Conservation (phyloP, 2,797 vertebrate species). For the Chelon auratus region DNA sequence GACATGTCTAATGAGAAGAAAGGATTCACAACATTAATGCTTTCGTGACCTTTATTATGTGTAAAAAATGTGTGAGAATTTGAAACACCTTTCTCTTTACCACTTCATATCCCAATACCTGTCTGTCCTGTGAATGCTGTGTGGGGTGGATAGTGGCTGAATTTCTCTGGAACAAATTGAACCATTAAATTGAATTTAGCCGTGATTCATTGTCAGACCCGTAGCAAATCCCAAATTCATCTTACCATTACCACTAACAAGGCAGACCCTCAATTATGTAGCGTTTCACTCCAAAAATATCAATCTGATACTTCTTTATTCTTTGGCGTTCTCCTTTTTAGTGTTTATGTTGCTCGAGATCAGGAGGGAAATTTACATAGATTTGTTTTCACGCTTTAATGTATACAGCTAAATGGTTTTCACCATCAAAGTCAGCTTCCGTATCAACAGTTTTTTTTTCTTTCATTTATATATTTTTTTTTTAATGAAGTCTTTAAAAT, state of each 20-base stretch:
- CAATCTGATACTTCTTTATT: not conserved
- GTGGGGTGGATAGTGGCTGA: constrained; percentile 50
- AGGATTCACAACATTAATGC: constrained; percentile 25
- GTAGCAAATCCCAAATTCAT: constrained; percentile 27
- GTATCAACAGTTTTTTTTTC: constrained; percentile 28
- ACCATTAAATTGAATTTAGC: constrained; percentile 62
- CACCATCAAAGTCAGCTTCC: constrained; percentile 30
- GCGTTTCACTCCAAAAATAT: constrained; percentile 15
- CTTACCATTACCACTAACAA: constrained; percentile 19
- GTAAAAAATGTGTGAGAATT: constrained; percentile 13
- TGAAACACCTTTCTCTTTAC: constrained; percentile 33
- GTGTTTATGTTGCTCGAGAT: not conserved
- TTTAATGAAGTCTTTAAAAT: constrained; percentile 66
- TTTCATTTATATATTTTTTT: constrained; percentile 1
- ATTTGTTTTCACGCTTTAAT: constrained; percentile 21
- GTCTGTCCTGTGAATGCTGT: constrained; percentile 43
- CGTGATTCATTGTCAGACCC: constrained; percentile 31
- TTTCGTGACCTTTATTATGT: constrained; percentile 25
- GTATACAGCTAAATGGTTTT: constrained; percentile 23
- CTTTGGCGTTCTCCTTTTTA: constrained; percentile 1
- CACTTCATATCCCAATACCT: constrained; percentile 21
- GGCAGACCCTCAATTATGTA: constrained; percentile 21
- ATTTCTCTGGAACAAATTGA: constrained; percentile 61
- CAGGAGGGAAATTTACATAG: constrained; percentile 1
- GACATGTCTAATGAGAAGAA: constrained; percentile 8